Base-by-base conservation (phyloP, 2,113 vertebrate genomes). In the Bujurquina vittata region DNA sequence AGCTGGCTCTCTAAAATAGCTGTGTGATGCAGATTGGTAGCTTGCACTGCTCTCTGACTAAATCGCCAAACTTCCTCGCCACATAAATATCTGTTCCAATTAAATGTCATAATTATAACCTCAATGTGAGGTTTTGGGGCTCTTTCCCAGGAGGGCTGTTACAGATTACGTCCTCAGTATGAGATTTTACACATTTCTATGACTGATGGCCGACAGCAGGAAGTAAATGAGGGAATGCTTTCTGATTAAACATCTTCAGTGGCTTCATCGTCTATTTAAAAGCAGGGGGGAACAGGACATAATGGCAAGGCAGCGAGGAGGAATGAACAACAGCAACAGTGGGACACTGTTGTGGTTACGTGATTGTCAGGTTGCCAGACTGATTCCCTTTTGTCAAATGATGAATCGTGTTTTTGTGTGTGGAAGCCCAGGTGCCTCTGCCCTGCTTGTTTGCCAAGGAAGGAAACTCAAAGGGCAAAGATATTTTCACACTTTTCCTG, bases 401-500 rank as follows among this genome's bases (percentile, higher is more conserved):
- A 87, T 84, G 80, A 81, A 83, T 65, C 31, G 4, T 72, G 79
- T 80, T 76, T 83, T 89, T 84, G 75, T 84, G 33, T 43, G 31
- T 14, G 9, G 56, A 76, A 63, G 33, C 17, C 78, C 90, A 88
- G 87, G 86, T 91, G 86, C 75, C 76, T 80, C 75, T 79, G 88
- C 60, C 12, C 11, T 4, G 20, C 62, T 56, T 69, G 86, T 85
- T 91, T 91, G 79, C 83, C 63, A 59, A 89, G 88, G 84, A 87
- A 89, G 90, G 90, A 94, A 93, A 85, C 81, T 52, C 31, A 79
- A 55, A 80, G 76, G 83, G 43, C 69, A 87, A 80, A 85, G 74
- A 80, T 59, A 79, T 29, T 63, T 61, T 84, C 75, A 56, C 88
- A 86, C 84, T 90, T 90, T 85, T 92, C 84, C 88, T 80, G 60